Evolutionary conservation across 2,888 invertebrate species (phyloP), one percentile per base, ranked within the genome.

Genomic region (Pyralis farinalis): DNA sequence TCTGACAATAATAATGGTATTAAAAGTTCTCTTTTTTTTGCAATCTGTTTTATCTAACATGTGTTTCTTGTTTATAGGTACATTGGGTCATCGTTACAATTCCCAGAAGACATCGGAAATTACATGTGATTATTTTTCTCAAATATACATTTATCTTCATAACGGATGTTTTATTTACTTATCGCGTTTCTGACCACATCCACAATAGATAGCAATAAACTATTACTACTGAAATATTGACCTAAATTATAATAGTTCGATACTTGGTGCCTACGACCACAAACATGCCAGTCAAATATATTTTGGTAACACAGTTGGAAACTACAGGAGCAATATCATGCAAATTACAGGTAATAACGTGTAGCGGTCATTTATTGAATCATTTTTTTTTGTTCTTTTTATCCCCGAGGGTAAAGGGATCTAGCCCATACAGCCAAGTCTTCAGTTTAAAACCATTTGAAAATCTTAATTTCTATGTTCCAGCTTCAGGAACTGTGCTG

Each of bases 281-380:
- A 21, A 67, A 45, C 46, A 88, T 88, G 88, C 68, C 25, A 8
- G 25, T 25, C 25, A 7, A 66, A 55, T 85, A 83, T 52, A 70
- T 89, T 46, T 49, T 77, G n/a, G 48, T 90, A 21, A 75, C 69
- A 9, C 84, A 87, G 55, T 58, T 71, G 20, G 82, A 83, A 51
- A 71, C 76, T 8, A 71, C 69, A 10, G 72, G 71, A 33, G 72
- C 66, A 44, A 67, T 71, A n/a, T 76, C 85, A 12, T 82, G 86
- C 51, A 79, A 77, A 70, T 65, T 88, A 38, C 78, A 81, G 79
- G 89, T 87, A 64, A n/a, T n/a, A n/a, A n/a, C n/a, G n/a, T n/a
- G n/a, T n/a, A n/a, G n/a, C n/a, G n/a, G n/a, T n/a, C n/a, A n/a
- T n/a, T n/a, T n/a, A n/a, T n/a, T n/a, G n/a, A n/a, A n/a, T n/a